Evolutionary conservation across 2,888 invertebrate genomes (phyloP).

Genomic region (Caenorhabditis doughertyi): DNA sequence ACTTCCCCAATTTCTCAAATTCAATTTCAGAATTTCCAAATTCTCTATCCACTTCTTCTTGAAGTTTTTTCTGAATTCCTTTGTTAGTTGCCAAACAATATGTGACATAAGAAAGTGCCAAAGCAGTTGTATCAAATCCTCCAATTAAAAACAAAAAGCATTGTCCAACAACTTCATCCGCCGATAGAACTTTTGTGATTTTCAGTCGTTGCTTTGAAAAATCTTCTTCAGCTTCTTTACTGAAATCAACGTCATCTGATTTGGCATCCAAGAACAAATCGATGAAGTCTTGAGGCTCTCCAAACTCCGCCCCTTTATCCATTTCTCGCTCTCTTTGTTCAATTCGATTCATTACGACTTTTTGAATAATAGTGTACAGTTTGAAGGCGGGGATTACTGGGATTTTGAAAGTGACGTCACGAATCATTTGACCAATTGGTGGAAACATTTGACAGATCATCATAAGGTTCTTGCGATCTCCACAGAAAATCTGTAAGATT

Average conservation of each 20-base stretch:
- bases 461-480: constrained; percentile 27
- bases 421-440: constrained; percentile 20
- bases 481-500: constrained; percentile 41
- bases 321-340: constrained; percentile 25
- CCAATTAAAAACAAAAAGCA: constrained; percentile 84
- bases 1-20: constrained; percentile 56
- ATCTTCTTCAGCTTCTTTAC: constrained; percentile 19
- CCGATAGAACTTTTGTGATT: constrained; percentile 60
- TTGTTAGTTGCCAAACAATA: constrained; percentile 84
- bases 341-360: constrained; percentile 51
- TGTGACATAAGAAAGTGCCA: constrained; percentile 84
- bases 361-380: constrained; percentile 15
- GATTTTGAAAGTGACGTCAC: constrained; percentile 32
- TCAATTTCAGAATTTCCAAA: constrained; percentile 49
- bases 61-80: constrained; percentile 60
- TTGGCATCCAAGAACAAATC: constrained; percentile 77
- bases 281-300: constrained; percentile 76
- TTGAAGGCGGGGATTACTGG: constrained; percentile 29
- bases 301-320: constrained; percentile 48
- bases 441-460: constrained; percentile 44
- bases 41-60: constrained; percentile 62
- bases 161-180: constrained; percentile 82
- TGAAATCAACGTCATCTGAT: constrained; percentile 56
- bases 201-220: constrained; percentile 53
- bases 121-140: constrained; percentile 85